Base-by-base conservation (phyloP, 30 jellyfish, hydroid and myxozoan species). In the Turritopsis rubra region DNA sequence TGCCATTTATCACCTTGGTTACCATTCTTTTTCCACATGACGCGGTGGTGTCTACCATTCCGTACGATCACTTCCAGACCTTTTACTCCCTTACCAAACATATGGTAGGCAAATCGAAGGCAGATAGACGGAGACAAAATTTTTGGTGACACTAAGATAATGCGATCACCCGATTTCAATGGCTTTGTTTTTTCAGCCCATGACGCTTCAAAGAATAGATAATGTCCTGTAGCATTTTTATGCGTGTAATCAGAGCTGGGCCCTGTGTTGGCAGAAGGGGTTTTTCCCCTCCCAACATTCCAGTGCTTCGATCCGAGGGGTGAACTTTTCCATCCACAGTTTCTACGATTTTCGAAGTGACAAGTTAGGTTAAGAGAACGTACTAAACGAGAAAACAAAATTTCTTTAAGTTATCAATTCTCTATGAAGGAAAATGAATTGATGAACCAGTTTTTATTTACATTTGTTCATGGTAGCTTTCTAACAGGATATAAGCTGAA, bases 291-390 rank as follows among this genome's bases (percentile, higher is more conserved):
- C 41, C 79, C 87, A 0, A 75, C 53, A 75, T 76, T 75, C 98
- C 98, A 91, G 23, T 75, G 79, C 65, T 71, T 83, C 1, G 54
- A 20, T 41, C 85, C 92, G 52, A 21, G 23, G 4, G 28, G 75
- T 25, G 90, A 88, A 65, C 91, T 91, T n/a, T 76, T 85, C 98
- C 97, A 91, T 18, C 93, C 94, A 70, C 97, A 91, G n/a, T 87
- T 29, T 1, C 90, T 88, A 29, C 25, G 54, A 21, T 24, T 52
- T 68, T 91, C 94, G 52, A 91, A 91, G 52, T 83, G 86, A 85
- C 97, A 91, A 25, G 97, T 71, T 18, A 90, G 70, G 54, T 83
- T 81, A 23, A 90, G 85, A 20, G 81, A 26, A 21, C 29, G 76
- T 25, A 66, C 76, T 25, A 66, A 66, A 66, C n/a, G n/a, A n/a